Evolutionary conservation across 2,888 invertebrate species (phyloP).

Genomic region (Eupsilia transversa): DNA sequence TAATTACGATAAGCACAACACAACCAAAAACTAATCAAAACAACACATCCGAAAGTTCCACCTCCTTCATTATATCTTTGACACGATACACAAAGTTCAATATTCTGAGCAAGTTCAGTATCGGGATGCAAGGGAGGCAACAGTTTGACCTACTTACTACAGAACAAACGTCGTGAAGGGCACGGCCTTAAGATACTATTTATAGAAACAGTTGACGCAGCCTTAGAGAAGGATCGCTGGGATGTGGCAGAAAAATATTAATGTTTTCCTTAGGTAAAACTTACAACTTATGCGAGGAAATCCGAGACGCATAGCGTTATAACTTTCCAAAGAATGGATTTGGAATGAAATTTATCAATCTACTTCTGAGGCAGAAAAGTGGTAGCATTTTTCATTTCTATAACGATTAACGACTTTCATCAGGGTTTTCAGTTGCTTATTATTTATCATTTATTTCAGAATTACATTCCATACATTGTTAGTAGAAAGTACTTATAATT

Average conservation of each 20-base stretch:
- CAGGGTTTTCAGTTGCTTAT: too few species aligned
- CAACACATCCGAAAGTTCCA: neutral
- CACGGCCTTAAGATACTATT: conserved; percentile 47
- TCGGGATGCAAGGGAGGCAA: conserved; percentile 28
- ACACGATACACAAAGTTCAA: conserved; percentile 18
- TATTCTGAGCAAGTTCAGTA: conserved; percentile 35
- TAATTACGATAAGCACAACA: neutral
- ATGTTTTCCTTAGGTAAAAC: neutral
- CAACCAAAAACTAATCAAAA: conserved; percentile 10
- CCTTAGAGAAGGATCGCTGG: neutral
- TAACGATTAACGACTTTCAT: too few species aligned
- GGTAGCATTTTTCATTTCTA: too few species aligned
- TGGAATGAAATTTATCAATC: too few species aligned
- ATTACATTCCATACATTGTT: too few species aligned
- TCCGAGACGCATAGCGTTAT: neutral
- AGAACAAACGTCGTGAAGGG: conserved; percentile 54
- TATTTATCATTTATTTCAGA: too few species aligned
- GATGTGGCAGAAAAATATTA: neutral
- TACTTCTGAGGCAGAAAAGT: too few species aligned
- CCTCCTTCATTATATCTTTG: conserved; percentile 8
- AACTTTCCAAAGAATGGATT: neutral
- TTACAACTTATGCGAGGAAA: neutral
- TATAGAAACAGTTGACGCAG: conserved; percentile 26
- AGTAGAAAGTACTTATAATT: too few species aligned
- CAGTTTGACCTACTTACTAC: conserved; percentile 66